phyloP scores from a whole-genome alignment of 2,888 invertebrate species.

The Ectobius pallidus region DNA sequence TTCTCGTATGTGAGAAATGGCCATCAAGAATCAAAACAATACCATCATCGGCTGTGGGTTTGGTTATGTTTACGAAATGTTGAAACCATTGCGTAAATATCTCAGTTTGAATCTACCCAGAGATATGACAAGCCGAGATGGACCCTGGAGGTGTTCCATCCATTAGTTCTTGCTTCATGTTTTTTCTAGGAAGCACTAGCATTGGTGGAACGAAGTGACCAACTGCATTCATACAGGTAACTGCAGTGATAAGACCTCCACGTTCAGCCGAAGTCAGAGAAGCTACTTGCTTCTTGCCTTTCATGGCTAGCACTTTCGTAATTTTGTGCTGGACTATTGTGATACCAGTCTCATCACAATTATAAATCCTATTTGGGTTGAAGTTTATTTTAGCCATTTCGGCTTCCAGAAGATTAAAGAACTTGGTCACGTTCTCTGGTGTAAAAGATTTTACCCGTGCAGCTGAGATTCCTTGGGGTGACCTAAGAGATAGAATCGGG shows the following conservation, averaged over 20 bases:
- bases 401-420: neutral
- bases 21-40: conserved; percentile 47
- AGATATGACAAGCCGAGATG: conserved; percentile 46
- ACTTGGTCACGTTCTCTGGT: neutral
- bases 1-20: conserved; percentile 44
- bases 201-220: conserved; percentile 50
- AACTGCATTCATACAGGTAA: conserved; percentile 48
- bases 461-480: neutral
- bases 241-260: conserved; percentile 48
- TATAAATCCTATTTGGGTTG: neutral
- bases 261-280: conserved; percentile 49
- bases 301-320: conserved; percentile 46
- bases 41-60: conserved; percentile 41
- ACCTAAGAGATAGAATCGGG: neutral
- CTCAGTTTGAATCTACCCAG: conserved; percentile 43
- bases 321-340: conserved; percentile 44
- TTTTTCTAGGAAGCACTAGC: conserved; percentile 50
- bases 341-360: conserved; percentile 51
- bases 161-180: conserved; percentile 48
- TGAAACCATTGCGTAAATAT: conserved; percentile 33
- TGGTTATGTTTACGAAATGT: conserved; percentile 35
- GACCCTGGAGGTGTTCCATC: conserved; percentile 49
- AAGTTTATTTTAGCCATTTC: neutral
- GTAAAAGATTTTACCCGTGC: neutral
- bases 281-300: conserved; percentile 50